Evolutionary conservation across 2,888 invertebrate genomes (phyloP).

Genomic region (Cyaniris semiargus): DNA sequence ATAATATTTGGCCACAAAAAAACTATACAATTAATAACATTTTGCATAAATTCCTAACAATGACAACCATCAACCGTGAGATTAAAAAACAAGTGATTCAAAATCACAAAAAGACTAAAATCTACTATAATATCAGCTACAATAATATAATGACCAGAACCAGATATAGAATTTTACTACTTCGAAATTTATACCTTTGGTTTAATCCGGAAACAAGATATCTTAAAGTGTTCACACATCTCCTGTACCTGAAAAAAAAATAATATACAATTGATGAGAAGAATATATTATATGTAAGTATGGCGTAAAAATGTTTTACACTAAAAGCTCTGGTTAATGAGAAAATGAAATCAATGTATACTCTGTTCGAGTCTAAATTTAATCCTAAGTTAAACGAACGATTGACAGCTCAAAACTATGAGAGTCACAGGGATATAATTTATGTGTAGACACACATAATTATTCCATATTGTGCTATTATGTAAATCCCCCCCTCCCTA

Average conservation of each 20-base stretch:
- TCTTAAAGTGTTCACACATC: conserved; percentile 96
- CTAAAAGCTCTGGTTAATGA: too few relatives aligned
- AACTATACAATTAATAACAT: not conserved
- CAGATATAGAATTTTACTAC: conserved; percentile 32
- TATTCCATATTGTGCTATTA: too few relatives aligned
- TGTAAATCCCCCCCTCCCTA: too few relatives aligned
- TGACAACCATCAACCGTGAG: conserved; percentile 4
- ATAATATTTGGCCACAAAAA: conserved; percentile 14
- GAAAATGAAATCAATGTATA: too few relatives aligned
- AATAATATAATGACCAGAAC: conserved; percentile 31
- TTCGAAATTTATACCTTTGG: conserved; percentile 59
- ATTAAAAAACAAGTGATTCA: conserved; percentile 14
- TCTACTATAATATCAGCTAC: not conserved
- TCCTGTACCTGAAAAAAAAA: conserved; percentile 89
- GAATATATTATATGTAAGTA: not conserved
- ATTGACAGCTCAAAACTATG: too few relatives aligned
- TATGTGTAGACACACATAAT: too few relatives aligned
- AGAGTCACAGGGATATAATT: too few relatives aligned
- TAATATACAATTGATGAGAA: conserved; percentile 30
- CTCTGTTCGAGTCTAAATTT: too few relatives aligned
- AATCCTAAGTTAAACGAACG: too few relatives aligned
- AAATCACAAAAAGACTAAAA: not conserved
- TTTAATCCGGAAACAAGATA: conserved; percentile 88
- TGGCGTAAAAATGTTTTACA: not conserved
- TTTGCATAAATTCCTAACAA: not conserved